Evolutionary conservation across 2,888 invertebrate genomes (phyloP), one percentile per base, ranked within the genome.

Genomic region (Dicyrtoma fusca): DNA sequence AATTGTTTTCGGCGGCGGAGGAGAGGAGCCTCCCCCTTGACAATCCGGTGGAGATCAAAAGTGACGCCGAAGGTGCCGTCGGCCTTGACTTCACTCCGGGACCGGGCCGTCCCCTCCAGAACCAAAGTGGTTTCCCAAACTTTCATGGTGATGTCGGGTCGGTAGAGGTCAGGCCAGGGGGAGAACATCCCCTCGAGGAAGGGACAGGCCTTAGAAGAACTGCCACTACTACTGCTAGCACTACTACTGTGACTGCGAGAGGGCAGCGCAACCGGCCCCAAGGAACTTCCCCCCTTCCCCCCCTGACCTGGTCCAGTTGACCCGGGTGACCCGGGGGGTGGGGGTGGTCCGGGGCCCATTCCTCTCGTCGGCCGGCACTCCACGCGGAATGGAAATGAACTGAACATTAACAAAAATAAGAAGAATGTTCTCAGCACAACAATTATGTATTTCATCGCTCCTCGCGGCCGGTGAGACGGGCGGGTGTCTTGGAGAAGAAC

Each of bases 371-470:
- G 78, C 53, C 80, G 77, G 71, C 80, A 77, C 75, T 78, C 78
- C 26, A 78, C 34, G 71, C 77, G 77, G 77, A 77, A 77, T 75
- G 78, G 78, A 75, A 79, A 79, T 74, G 80, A 80, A 77, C 78
- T 77, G 77, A 80, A 79, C 78, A 80, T 79, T 68, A 80, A 74
- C 64, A 80, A 66, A 76, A 78, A 77, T 74, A 78, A 75, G 69
- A 75, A 78, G 69, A 80, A 77, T 75, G 80, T 79, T 79, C 80
- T 77, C 72, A 80, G 77, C 69, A 80, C 72, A 69, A 77, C 63
- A 64, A 75, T 75, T 73, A 76, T 79, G 80, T 78, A 79, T 80
- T 80, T 80, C 80, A 80, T 80, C 76, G 79, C 80, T 68, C 59
- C 44, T 63, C 55, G 21, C 61, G 66, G 59, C 68, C 68, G 61